Base-by-base conservation (phyloP, 2,113 vertebrate species). In the Xiphophorus hellerii region DNA sequence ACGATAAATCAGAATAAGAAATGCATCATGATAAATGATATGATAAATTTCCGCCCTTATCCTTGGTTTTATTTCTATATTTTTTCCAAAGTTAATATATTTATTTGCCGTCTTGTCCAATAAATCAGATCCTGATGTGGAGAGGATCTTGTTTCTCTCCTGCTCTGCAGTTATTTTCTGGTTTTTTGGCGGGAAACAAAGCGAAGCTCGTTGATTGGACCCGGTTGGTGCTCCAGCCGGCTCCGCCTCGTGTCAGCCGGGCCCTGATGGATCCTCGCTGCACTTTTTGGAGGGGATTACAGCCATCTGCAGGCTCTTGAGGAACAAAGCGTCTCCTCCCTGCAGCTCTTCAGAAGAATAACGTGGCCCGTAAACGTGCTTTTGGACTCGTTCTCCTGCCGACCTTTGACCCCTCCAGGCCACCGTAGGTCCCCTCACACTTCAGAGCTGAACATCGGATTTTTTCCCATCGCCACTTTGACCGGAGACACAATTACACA, bases 241-340 rank as follows among this genome's bases (percentile, higher is more conserved):
- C 89, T 90, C 83, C 81, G 76, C 77, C 64, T 84, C 88, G 88
- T 89, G 89, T 91, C 89, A 84, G 83, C 86, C 84, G 81, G 73
- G 86, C 78, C 90, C 85, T 90, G 91, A 93, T 93, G 90, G 91
- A 93, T 93, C 93, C 92, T 93, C 90, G 84, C 91, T 90, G 89
- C 58, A 48, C 92, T 88, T 94, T 94, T 93, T 91, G 90, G 87
- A 94, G 79, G 90, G 93, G 94, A 95, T 95, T 94, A 94, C 82
- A 90, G 90, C 94, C 93, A 94, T 95, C 94, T 95, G 94, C 93
- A 94, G 88, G 86, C 93, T 89, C 94, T 95, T 84, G 84, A 94
- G 81, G 89, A 92, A 95, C 94, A 95, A 95, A 94, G 90, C 74
- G 87, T 83, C 90, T 89, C 87, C 84, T 85, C 85, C 91, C 77